Percentiles rank a stretch among this genome's conserved stretches.
phyloP scores from a whole-genome alignment of 2,888 invertebrate species.

The Syrista parreyssii region DNA sequence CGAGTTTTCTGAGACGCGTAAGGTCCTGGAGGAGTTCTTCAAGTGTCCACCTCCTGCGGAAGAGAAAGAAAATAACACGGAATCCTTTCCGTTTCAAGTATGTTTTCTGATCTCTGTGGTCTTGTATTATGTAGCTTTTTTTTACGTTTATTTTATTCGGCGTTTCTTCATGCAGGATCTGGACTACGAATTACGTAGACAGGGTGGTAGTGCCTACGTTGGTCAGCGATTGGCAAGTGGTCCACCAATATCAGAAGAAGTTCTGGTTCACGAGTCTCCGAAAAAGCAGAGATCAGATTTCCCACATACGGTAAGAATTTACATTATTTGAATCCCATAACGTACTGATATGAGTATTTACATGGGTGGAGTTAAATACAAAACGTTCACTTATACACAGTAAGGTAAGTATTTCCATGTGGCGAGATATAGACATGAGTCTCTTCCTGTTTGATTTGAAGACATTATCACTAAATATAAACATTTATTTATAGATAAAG shows the following conservation, averaged over 20 bases:
- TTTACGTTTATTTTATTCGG: not conserved
- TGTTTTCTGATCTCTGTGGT: conserved; percentile 13
- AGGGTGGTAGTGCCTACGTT: conserved; percentile 82
- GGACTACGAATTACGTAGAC: conserved; percentile 82
- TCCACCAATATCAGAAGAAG: conserved; percentile 63
- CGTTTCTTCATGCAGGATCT: conserved; percentile 69
- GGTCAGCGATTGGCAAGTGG: conserved; percentile 78
- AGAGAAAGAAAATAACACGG: conserved; percentile 67
- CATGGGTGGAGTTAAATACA: not conserved
- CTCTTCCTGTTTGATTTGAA: not conserved
- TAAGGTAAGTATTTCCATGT: not conserved
- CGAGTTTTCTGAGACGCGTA: conserved; percentile 92
- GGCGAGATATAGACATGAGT: not conserved
- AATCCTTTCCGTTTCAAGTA: conserved; percentile 68
- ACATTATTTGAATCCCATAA: not conserved
- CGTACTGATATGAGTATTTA: not conserved
- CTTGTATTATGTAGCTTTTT: not conserved
- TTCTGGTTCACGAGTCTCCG: conserved; percentile 63
- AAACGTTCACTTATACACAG: not conserved
- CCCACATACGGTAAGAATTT: conserved; percentile 51
- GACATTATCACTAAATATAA: conserved; percentile 1
- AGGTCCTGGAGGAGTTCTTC: conserved; percentile 93
- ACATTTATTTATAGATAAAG: conserved; percentile 5
- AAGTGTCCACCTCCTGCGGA: conserved; percentile 79
- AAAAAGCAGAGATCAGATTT: conserved; percentile 62